Percentiles rank a stretch among this genome's conserved stretches.
phyloP scores from a whole-genome alignment of 2,113 vertebrate genomes.

The Grantiella picta region DNA sequence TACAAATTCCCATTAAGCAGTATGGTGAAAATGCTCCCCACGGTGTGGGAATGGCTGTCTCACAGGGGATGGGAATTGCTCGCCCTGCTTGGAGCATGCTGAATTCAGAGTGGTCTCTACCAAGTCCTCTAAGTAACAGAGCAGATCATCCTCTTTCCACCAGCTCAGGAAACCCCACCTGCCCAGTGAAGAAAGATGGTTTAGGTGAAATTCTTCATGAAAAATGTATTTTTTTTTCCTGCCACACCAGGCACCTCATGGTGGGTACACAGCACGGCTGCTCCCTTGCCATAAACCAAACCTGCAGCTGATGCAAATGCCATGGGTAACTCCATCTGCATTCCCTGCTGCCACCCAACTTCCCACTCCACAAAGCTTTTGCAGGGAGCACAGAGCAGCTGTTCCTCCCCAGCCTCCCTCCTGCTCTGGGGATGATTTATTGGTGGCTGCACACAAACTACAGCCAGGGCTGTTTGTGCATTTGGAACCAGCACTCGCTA shows the following conservation, averaged over 20 bases:
- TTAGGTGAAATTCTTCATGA: neutral
- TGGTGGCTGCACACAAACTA: fast-evolving
- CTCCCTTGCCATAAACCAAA: neutral
- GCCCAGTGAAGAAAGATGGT: neutral
- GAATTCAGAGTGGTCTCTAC: neutral
- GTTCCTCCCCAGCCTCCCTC: neutral
- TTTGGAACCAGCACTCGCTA: neutral
- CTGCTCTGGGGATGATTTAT: neutral
- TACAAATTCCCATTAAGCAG: neutral
- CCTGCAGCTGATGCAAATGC: neutral
- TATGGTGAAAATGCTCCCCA: neutral
- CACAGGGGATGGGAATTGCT: neutral
- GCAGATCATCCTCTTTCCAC: neutral
- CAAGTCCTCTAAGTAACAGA: neutral
- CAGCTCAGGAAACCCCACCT: neutral
- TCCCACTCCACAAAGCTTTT: neutral
- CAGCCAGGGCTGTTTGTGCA: neutral
- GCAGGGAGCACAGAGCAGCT: neutral
- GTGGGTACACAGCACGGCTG: fast-evolving
- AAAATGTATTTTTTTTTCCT: neutral
- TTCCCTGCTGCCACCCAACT: fast-evolving
- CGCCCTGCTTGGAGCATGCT: neutral
- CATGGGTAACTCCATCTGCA: neutral
- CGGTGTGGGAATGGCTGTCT: neutral
- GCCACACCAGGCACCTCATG: neutral